Base-by-base conservation (phyloP, 1,140 invertebrate species). In the Cyrtorhinus lividipennis region DNA sequence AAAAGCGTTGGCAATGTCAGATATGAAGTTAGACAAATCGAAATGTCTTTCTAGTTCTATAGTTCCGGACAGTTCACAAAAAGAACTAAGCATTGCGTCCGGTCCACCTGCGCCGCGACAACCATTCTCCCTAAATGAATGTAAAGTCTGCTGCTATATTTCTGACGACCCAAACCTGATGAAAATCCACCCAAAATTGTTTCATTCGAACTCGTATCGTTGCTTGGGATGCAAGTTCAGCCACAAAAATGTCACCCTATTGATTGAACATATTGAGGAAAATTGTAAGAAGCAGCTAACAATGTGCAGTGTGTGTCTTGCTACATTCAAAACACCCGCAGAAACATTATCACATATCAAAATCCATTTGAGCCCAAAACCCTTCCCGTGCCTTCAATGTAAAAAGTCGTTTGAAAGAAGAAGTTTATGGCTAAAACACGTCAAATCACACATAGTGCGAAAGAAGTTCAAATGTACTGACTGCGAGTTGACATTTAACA, bases 131-230 rank as follows among this genome's bases (percentile, higher is more conserved):
- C n/a, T n/a, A n/a, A n/a, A n/a, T n/a, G 30, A 38, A 15, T 38
- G 30, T 15, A 53, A 53, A 15, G 3, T 22, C 5, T 53, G 48
- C 48, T 13, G 48, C 18, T 53, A 13, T 22, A 20, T 12, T 8
- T 13, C 8, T 15, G 20, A 22, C 48, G 48, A 53, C 20, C 5
- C 18, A 12, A 53, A 53, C 20, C 20, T 53, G 3, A 53, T 53
- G 8, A 22, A 10, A 15, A 20, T 20, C 20, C 63, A 64, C 48
- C 30, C 25, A 20, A 60, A 64, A 38, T 46, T 61, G 30, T 64
- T 61, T 61, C 63, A 64, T 44, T 53, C n/a, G 20, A 64, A 56
- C 45, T 12, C 57, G 15, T 64, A 60, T 61, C 12, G 24, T 20
- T 64, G 63, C 22, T 24, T 64, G 12, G 53, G 23, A 13, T 64